Conservation (phyloP, 2,113 vertebrate species). For the Herpetotheres cachinnans region DNA sequence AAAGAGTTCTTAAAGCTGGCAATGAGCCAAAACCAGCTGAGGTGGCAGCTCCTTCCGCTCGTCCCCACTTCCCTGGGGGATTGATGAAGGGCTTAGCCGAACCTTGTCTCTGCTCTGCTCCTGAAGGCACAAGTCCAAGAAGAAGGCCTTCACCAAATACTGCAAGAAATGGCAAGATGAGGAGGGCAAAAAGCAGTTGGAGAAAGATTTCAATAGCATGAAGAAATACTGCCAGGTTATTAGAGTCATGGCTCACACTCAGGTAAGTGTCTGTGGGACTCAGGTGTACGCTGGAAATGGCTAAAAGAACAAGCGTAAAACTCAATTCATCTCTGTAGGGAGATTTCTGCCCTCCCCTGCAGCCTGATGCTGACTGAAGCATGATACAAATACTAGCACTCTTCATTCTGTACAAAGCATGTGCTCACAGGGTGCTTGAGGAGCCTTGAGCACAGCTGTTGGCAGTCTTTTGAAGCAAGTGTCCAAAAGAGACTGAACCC, state of each 20-base stretch:
- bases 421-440: not conserved
- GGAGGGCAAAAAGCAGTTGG: slow-evolving; percentile 96
- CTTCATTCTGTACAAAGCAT: not conserved
- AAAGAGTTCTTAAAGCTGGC: slow-evolving; percentile 89
- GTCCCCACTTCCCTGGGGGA: not conserved
- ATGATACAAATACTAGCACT: not conserved
- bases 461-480: not conserved
- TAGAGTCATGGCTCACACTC: slow-evolving; percentile 92
- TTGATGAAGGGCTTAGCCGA: slow-evolving; percentile 76
- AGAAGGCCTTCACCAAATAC: slow-evolving; percentile 99
- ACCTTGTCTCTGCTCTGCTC: slow-evolving; percentile 70
- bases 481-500: not conserved
- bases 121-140: slow-evolving; percentile 98
- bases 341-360: not conserved
- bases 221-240: slow-evolving; percentile 98
- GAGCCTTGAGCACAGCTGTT: not conserved
- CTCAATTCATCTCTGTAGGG: not conserved
- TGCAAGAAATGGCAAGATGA: slow-evolving; percentile 99
- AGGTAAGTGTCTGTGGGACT: slow-evolving; percentile 74
- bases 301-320: not conserved
- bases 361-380: not conserved
- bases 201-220: slow-evolving; percentile 95
- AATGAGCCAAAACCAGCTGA: slow-evolving; percentile 83
- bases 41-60: slow-evolving; percentile 72
- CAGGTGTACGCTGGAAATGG: not conserved